Conservation (phyloP, 2,888 invertebrate genomes). For the Didymodactylos carnosus region DNA sequence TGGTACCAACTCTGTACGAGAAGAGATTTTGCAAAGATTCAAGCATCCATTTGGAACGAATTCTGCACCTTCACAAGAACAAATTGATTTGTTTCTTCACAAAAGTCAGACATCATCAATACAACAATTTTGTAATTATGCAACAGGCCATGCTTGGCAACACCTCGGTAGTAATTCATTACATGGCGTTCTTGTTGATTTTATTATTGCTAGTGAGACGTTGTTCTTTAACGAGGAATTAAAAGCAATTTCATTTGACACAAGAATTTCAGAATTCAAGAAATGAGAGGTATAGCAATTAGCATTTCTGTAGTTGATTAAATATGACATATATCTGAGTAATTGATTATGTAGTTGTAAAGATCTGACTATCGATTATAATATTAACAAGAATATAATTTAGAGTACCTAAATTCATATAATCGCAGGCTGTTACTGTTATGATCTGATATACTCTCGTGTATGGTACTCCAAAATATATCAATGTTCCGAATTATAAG, state of each 20-base stretch:
- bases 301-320: too few relatives aligned
- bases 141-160: not conserved
- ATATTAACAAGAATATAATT: too few relatives aligned
- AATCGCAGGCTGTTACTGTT: too few relatives aligned
- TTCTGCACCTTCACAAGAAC: not conserved
- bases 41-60: not conserved
- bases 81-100: not conserved
- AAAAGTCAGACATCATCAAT: not conserved
- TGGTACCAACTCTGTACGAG: not conserved
- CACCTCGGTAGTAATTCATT: not conserved
- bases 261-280: too few relatives aligned
- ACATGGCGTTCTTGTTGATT: not conserved
- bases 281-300: too few relatives aligned
- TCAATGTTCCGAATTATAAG: too few relatives aligned
- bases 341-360: too few relatives aligned
- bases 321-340: too few relatives aligned
- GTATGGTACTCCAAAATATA: too few relatives aligned
- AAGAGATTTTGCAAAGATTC: not conserved
- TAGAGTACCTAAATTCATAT: too few relatives aligned
- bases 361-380: too few relatives aligned
- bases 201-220: not conserved
- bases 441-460: too few relatives aligned
- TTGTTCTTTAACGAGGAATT: not conserved
- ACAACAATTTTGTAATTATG: not conserved
- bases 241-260: not conserved